These are phyloP conservation scores for Mycalesis mineus DNA, from an alignment of 2,888 invertebrate species.

Conservation along the genomic window DNA sequence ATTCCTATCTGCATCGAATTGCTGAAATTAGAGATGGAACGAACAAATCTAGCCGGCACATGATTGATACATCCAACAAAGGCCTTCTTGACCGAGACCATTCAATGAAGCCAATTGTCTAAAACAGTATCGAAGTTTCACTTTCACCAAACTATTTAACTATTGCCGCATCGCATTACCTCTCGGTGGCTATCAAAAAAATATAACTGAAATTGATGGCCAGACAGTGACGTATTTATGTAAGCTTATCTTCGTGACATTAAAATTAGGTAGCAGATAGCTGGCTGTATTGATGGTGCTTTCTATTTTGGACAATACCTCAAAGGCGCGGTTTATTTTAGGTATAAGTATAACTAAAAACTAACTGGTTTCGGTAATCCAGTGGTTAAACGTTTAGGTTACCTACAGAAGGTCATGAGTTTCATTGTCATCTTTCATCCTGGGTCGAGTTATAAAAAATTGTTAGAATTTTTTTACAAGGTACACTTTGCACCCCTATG, in stretches of 20 bases:
- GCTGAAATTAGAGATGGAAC: constrained; percentile 9
- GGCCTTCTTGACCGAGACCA: constrained; percentile 50
- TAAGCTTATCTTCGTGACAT: constrained; percentile 55
- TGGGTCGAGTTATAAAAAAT: too few species aligned
- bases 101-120: constrained; percentile 49
- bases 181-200: constrained; percentile 49
- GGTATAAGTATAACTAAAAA: neutral
- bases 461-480: too few species aligned
- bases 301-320: constrained; percentile 44
- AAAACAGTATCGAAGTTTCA: constrained; percentile 65
- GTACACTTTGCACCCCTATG: too few species aligned
- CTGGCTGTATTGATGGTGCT: constrained; percentile 38
- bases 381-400: too few species aligned
- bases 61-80: constrained; percentile 70
- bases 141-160: constrained; percentile 65
- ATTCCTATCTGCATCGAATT: neutral
- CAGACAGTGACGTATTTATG: constrained; percentile 53
- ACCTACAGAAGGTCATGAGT: too few species aligned
- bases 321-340: neutral
- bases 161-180: constrained; percentile 41
- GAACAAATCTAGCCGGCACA: constrained; percentile 1
- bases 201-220: constrained; percentile 57
- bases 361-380: too few species aligned
- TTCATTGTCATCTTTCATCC: too few species aligned
- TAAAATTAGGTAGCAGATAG: constrained; percentile 35